These are phyloP conservation scores for Gibbula magus DNA, from an alignment of 2,888 invertebrate species.

Conservation along the genomic window DNA sequence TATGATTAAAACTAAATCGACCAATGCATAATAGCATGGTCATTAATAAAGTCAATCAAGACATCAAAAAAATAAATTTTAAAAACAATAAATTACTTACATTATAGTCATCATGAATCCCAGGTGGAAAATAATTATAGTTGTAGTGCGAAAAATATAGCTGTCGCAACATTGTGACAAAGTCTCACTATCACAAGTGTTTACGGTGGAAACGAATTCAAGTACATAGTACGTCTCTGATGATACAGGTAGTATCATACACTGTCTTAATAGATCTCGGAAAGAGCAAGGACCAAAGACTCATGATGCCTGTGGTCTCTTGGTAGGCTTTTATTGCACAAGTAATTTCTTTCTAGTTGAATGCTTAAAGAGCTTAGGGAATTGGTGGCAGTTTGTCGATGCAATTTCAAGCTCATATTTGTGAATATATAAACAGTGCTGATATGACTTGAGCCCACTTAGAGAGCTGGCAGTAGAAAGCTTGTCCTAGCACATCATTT, in stretches of 20 bases:
- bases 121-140: conserved; percentile 12
- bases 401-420: conserved; percentile 19
- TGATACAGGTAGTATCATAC: background rate
- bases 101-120: conserved; percentile 10
- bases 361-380: conserved; percentile 16
- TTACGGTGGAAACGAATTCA: conserved; percentile 17
- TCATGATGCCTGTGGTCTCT: background rate
- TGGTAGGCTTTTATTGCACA: conserved; percentile 21
- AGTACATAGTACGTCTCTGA: conserved; percentile 8
- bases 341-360: conserved; percentile 23
- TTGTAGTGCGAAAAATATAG: conserved; percentile 20
- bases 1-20: background rate
- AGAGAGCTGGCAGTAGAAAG: background rate
- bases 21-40: background rate
- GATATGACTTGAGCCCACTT: conserved; percentile 2
- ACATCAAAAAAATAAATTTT: background rate
- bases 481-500: background rate
- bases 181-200: background rate
- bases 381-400: conserved; percentile 17
- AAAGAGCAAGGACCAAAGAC: conserved; percentile 4
- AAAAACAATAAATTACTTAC: background rate
- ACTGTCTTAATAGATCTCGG: conserved; percentile 7
- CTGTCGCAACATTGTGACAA: conserved; percentile 13
- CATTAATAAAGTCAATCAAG: background rate
- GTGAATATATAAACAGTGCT: conserved; percentile 15